Conservation (phyloP, 2,797 vertebrate species). For the Alexandromys oeconomus region DNA sequence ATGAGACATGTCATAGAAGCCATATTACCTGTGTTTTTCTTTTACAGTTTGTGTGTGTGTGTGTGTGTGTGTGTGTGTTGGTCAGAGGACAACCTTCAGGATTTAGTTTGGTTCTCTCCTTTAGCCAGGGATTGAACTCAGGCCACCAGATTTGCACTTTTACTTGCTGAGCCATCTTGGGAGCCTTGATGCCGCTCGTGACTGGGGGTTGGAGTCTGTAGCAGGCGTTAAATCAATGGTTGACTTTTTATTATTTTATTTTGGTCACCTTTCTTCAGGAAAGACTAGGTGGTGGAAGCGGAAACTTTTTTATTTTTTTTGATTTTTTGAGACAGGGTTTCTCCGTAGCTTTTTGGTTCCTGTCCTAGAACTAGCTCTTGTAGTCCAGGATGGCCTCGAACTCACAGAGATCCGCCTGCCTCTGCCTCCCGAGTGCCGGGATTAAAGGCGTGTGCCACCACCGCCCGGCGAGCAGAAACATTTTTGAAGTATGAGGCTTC, state of each 20-base stretch:
- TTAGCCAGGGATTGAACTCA: background rate
- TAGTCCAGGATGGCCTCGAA: no score
- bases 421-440: no score
- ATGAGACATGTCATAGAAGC: background rate
- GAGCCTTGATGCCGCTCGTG: background rate
- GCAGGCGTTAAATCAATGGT: background rate
- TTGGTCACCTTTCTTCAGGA: background rate
- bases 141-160: background rate
- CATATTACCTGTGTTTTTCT: background rate
- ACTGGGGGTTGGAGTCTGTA: background rate
- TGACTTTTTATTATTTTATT: background rate
- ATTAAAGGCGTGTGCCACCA: no score
- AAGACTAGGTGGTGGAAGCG: background rate
- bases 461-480: no score
- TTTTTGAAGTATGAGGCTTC: background rate
- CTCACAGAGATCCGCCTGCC: no score
- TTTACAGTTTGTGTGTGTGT: background rate
- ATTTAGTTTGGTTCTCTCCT: background rate
- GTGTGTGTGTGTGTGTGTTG: background rate
- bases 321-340: no score
- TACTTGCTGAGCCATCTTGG: background rate
- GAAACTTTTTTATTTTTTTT: background rate
- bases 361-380: no score
- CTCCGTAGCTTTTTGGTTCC: no score
- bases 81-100: background rate